Conservation (phyloP, 2,888 invertebrate species). For the Aleiodes testaceus region DNA sequence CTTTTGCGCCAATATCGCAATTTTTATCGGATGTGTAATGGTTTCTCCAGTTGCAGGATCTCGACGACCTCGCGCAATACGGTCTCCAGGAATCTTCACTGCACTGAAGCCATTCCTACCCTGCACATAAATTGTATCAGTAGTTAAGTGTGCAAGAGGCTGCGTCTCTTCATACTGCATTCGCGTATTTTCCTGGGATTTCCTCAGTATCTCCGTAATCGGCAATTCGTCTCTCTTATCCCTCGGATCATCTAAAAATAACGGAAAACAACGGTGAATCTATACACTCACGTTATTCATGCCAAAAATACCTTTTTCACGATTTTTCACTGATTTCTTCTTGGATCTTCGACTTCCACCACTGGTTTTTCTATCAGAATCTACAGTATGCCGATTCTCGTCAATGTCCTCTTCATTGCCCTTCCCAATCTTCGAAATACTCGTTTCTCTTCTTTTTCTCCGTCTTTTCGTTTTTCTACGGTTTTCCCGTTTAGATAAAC, state of each 20-base stretch:
- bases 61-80: conserved; percentile 37
- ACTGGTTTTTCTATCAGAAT: conserved; percentile 14
- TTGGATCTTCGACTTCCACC: conserved; percentile 19
- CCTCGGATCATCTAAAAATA: conserved; percentile 13
- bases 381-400: conserved; percentile 44
- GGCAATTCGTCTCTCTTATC: conserved; percentile 60
- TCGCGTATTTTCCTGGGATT: conserved; percentile 60
- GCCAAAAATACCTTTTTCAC: conserved; percentile 27
- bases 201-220: conserved; percentile 65
- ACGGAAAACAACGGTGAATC: not conserved
- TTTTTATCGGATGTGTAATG: conserved; percentile 58
- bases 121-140: conserved; percentile 69
- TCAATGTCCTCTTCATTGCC: conserved; percentile 43
- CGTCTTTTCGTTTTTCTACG: conserved; percentile 41
- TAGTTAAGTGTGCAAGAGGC: conserved; percentile 62
- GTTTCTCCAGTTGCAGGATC: conserved; percentile 32
- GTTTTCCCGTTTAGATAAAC: conserved; percentile 32
- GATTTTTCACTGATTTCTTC: conserved; percentile 29
- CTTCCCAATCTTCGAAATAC: conserved; percentile 40
- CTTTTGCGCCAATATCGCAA: conserved; percentile 66
- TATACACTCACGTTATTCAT: not conserved
- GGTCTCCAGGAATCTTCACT: conserved; percentile 59
- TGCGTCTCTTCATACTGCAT: conserved; percentile 63
- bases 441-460: conserved; percentile 27
- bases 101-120: conserved; percentile 67